phyloP scores from a whole-genome alignment of 2,797 vertebrate genomes.

The Taenioides sp. region DNA sequence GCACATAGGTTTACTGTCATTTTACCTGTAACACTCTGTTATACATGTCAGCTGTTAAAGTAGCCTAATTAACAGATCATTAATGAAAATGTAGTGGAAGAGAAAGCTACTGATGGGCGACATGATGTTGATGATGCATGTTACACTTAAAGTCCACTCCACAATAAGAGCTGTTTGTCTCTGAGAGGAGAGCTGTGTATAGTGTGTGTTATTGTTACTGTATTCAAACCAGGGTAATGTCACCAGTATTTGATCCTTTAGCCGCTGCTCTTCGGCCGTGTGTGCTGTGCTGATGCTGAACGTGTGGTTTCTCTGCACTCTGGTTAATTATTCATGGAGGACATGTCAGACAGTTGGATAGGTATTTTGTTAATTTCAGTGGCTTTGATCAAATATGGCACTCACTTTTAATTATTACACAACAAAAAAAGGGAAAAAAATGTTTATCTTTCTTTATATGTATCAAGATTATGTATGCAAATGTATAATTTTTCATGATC shows the following conservation, averaged over 20 bases:
- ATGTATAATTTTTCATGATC: not conserved
- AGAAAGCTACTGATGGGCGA: constrained; percentile 20
- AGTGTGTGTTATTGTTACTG: not conserved
- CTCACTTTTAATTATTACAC: not conserved
- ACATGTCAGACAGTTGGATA: constrained; percentile 45
- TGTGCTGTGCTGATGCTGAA: constrained; percentile 45
- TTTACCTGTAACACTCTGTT: constrained; percentile 15
- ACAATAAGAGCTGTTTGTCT: constrained; percentile 15
- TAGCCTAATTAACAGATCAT: constrained; percentile 37
- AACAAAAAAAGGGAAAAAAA: not conserved
- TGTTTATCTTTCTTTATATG: not conserved
- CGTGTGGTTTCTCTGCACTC: constrained; percentile 48
- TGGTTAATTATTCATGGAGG: constrained; percentile 74
- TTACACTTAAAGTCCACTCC: constrained; percentile 27
- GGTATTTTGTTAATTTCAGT: constrained; percentile 50
- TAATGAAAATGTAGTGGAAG: constrained; percentile 37
- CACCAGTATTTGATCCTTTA: constrained; percentile 21
- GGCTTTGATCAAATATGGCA: not conserved
- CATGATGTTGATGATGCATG: constrained; percentile 9
- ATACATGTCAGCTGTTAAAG: constrained; percentile 21
- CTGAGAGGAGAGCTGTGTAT: no score
- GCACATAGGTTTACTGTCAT: constrained; percentile 8
- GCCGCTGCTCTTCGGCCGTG: constrained; percentile 12
- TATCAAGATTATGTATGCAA: not conserved
- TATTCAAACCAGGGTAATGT: constrained; percentile 22